Conservation (phyloP, 2,888 invertebrate genomes). For the Spodoptera littoralis region DNA sequence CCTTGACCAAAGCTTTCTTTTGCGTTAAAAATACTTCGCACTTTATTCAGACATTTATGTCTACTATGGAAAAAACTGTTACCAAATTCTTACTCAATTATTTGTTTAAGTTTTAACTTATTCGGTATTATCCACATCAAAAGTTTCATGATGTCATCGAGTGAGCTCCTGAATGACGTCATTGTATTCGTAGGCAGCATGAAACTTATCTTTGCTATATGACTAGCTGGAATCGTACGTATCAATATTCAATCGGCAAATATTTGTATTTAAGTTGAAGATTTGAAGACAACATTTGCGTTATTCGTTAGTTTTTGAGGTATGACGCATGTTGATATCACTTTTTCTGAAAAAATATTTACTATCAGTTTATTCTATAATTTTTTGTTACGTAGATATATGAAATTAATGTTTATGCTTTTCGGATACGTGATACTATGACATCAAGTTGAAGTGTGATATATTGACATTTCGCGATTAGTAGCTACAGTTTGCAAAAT, state of each 20-base stretch:
- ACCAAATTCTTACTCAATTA: constrained; percentile 5
- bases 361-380: too few relatives aligned
- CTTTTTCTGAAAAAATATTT: not conserved
- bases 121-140: constrained; percentile 4
- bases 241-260: constrained; percentile 18
- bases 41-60: too few relatives aligned
- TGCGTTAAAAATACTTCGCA: not conserved
- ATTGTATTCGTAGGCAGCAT: constrained; percentile 20
- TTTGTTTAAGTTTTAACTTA: constrained; percentile 1
- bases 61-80: not conserved
- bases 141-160: constrained; percentile 33
- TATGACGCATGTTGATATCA: not conserved
- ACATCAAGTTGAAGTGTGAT: too few relatives aligned
- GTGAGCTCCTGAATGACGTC: constrained; percentile 24
- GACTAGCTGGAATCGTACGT: constrained; percentile 30
- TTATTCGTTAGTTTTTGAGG: constrained; percentile 1
- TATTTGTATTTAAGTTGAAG: constrained; percentile 13
- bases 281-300: constrained; percentile 5
- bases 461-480: not conserved
- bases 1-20: constrained; percentile 4
- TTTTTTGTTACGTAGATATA: too few relatives aligned
- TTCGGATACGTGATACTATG: too few relatives aligned
- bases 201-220: constrained; percentile 33
- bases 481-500: not conserved
- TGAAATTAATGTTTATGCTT: too few relatives aligned